A percentile compares a stretch with the other conserved stretches of the same genome.
Evolutionary conservation across 2,113 vertebrate species (phyloP).

Genomic region (Leiothrix lutea): DNA sequence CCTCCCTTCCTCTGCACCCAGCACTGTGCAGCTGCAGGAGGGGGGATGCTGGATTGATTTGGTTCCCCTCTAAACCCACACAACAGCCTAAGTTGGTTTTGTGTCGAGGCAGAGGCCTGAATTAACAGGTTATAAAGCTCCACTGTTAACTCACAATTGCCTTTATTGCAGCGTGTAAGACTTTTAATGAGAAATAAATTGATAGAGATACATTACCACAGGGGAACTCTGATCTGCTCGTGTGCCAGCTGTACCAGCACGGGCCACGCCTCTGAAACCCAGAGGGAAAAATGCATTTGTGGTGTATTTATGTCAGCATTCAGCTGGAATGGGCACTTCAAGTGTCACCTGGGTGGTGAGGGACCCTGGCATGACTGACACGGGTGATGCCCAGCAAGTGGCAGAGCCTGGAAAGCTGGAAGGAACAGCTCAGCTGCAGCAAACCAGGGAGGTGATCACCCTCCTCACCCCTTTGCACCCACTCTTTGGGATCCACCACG

Average conservation of each 20-base stretch:
- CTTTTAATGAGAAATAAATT: slow-evolving; percentile 48
- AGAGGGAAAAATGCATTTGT: not conserved
- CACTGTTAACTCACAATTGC: not conserved
- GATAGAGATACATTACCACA: not conserved
- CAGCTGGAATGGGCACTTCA: not conserved
- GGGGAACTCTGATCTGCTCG: not conserved
- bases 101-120: not conserved
- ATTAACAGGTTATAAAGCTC: slow-evolving; percentile 19
- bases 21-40: fast-evolving
- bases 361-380: fast-evolving
- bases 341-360: not conserved
- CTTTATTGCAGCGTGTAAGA: not conserved
- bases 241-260: not conserved
- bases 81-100: not conserved
- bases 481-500: fast-evolving
- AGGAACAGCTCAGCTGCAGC: not conserved
- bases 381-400: not conserved
- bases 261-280: not conserved
- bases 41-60: not conserved
- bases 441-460: not conserved
- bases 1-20: not conserved
- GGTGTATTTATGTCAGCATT: not conserved
- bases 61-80: not conserved
- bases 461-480: not conserved
- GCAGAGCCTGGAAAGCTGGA: not conserved